phyloP scores from a whole-genome alignment of 1,140 invertebrate genomes.

The Leptopilina clavipes region DNA sequence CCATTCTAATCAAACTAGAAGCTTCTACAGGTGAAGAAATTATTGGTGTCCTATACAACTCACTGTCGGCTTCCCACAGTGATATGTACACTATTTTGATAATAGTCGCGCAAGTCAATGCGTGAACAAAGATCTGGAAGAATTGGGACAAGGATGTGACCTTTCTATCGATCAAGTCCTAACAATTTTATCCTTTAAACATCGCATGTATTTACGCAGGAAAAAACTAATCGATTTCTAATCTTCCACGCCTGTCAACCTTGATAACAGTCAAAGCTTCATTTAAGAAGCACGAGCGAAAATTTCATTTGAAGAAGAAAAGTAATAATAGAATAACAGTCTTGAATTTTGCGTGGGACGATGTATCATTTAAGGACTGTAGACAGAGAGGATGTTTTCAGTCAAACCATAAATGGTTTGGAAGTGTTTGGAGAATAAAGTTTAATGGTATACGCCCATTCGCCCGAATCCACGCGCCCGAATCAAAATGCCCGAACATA shows the following conservation, averaged over 20 bases:
- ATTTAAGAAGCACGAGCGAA: background rate
- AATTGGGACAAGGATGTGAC: slow-evolving; percentile 32
- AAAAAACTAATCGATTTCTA: slow-evolving; percentile 15
- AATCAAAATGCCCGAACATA: too few species aligned
- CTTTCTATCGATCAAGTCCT: slow-evolving; percentile 27
- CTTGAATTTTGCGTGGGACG: background rate
- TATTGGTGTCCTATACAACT: too few species aligned
- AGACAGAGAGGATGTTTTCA: background rate
- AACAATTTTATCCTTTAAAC: background rate
- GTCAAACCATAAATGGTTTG: too few species aligned
- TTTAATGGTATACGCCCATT: too few species aligned
- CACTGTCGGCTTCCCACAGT: slow-evolving; percentile 40
- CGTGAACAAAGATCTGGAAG: slow-evolving; percentile 31
- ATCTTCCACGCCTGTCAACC: background rate
- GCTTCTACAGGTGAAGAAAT: background rate
- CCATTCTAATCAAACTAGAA: background rate
- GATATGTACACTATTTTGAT: background rate
- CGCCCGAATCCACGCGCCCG: too few species aligned
- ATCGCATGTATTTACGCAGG: background rate
- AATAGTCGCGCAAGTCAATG: slow-evolving; percentile 21
- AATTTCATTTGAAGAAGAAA: background rate
- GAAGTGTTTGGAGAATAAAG: too few species aligned
- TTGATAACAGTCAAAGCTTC: background rate
- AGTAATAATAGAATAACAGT: slow-evolving; percentile 16
- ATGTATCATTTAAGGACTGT: background rate